Evolutionary conservation across 2,888 invertebrate species (phyloP).

Genomic region (Onchidella celtica): DNA sequence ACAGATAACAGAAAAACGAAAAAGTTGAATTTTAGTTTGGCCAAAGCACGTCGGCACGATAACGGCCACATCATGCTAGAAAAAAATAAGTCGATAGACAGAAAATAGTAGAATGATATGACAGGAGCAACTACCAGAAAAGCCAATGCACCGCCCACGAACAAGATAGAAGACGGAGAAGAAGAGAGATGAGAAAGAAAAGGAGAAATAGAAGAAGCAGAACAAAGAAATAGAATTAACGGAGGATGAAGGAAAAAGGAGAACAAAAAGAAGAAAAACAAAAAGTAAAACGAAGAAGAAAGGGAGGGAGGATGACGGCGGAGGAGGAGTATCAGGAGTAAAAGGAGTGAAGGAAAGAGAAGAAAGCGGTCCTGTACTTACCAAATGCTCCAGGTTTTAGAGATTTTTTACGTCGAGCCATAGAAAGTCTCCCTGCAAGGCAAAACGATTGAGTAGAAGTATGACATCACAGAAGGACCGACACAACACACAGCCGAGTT

Average conservation of each 20-base stretch:
- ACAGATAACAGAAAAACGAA: conserved; percentile 4
- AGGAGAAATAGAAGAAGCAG: background rate
- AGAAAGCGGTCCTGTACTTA: too few species aligned
- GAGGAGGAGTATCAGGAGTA: background rate
- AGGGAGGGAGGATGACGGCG: background rate
- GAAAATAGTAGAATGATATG: too few species aligned
- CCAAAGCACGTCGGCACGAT: too few species aligned
- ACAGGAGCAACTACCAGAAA: background rate
- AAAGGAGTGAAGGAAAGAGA: background rate
- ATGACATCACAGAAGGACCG: too few species aligned
- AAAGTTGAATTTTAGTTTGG: background rate
- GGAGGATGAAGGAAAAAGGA: background rate
- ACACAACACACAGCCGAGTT: too few species aligned
- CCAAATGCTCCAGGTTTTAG: too few species aligned
- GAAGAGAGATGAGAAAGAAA: background rate
- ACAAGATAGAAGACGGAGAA: conserved; percentile 5
- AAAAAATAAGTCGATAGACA: too few species aligned
- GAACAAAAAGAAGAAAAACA: background rate
- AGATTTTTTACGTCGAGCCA: background rate
- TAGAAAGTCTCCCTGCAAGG: background rate
- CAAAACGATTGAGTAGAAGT: too few species aligned
- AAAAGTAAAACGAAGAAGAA: background rate
- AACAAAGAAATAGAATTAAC: background rate
- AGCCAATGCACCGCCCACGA: background rate
- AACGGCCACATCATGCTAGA: too few species aligned